Evolutionary conservation across 2,113 vertebrate species (phyloP).

Genomic region (Empidonax alnorum): DNA sequence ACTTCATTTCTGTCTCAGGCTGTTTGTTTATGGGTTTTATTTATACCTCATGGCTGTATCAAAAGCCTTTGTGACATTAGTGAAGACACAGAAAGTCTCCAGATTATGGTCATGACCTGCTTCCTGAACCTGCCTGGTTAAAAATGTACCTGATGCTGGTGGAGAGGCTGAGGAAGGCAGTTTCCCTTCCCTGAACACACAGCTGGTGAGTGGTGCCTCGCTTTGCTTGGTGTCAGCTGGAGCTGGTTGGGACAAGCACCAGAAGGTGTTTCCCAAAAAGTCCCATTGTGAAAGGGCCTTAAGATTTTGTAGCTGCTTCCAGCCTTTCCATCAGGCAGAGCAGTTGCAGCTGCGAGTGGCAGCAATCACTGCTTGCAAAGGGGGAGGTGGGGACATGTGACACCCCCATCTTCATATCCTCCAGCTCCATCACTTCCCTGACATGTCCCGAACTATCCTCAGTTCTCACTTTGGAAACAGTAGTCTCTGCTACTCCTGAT

Average conservation of each 20-base stretch:
- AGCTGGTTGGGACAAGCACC: accelerated
- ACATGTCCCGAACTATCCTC: not conserved
- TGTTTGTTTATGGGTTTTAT: not conserved
- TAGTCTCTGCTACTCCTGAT: not conserved
- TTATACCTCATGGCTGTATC: not conserved
- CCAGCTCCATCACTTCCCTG: not conserved
- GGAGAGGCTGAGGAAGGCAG: not conserved
- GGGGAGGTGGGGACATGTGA: not conserved
- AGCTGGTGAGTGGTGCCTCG: not conserved
- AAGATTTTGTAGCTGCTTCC: not conserved
- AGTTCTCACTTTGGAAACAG: not conserved
- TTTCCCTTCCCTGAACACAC: not conserved
- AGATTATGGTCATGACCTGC: not conserved
- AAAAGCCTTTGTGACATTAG: not conserved
- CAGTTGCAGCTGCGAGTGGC: not conserved
- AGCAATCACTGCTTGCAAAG: not conserved
- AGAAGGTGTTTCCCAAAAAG: not conserved
- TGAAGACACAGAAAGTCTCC: not conserved
- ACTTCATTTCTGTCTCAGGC: not conserved
- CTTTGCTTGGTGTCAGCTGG: not conserved
- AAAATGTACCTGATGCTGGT: accelerated
- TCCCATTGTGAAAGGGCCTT: accelerated
- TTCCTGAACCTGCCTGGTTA: not conserved
- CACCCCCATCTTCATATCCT: not conserved
- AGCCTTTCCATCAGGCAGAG: not conserved